phyloP scores from a whole-genome alignment of 2,113 vertebrate species.

The Neodontobutis hainanensis region DNA sequence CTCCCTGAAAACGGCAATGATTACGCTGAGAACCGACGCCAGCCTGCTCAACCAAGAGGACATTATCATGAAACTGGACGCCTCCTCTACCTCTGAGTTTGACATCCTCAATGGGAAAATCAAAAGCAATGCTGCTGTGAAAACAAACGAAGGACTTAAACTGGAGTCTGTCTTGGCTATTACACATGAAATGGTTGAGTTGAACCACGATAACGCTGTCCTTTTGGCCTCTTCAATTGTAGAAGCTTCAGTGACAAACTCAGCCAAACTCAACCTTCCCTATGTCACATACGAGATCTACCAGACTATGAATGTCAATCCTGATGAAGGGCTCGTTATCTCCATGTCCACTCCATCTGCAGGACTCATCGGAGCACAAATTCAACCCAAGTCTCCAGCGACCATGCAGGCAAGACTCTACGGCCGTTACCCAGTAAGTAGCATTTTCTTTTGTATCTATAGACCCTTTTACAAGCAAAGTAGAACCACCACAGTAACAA shows the following conservation, averaged over 20 bases:
- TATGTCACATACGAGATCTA: conserved; percentile 77
- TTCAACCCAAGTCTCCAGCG: conserved; percentile 55
- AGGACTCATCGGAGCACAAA: conserved; percentile 78
- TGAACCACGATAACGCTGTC: conserved; percentile 84
- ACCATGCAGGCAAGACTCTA: conserved; percentile 76
- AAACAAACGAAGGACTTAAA: conserved; percentile 79
- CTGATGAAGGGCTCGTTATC: conserved; percentile 52
- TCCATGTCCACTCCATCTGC: conserved; percentile 79
- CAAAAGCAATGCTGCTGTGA: conserved; percentile 82
- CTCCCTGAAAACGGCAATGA: conserved; percentile 85
- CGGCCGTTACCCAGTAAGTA: conserved; percentile 81
- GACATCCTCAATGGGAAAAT: conserved; percentile 82
- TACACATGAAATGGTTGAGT: conserved; percentile 78
- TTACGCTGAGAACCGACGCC: conserved; percentile 83
- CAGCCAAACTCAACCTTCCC: conserved; percentile 67
- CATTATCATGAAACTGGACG: conserved; percentile 79
- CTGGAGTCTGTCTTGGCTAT: conserved; percentile 81
- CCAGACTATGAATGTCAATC: conserved; percentile 85
- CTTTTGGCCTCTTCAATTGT: conserved; percentile 75
- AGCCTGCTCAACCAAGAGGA: conserved; percentile 86
- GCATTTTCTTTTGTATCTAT: background rate
- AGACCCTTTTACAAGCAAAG: background rate
- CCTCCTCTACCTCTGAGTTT: conserved; percentile 81
- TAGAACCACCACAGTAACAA: background rate
- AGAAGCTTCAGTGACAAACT: conserved; percentile 80